Evolutionary conservation across 2,797 vertebrate species (phyloP), one percentile per base, ranked within the genome.

Genomic region (Poecilia wingei): DNA sequence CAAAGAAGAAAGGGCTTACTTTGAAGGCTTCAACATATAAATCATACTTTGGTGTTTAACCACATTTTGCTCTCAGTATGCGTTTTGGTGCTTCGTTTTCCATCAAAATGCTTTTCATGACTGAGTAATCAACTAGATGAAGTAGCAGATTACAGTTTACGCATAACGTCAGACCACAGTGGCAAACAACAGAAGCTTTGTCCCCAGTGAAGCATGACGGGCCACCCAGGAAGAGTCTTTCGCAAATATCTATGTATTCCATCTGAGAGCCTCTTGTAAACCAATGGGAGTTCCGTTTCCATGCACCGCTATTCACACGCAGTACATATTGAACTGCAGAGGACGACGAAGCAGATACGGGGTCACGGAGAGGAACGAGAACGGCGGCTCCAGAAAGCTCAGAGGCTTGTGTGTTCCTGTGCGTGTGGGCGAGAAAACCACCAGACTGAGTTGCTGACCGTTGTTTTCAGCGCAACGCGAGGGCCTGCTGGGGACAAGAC

Each of bases 391-490:
- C 71, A 84, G 74, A 87, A 76, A 72, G 46, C 47, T 81, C 77
- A 59, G 4, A 18, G 25, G 33, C 36, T 28, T 70, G 68, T n/a
- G 68, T 70, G 41, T 70, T 70, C 3, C 5, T 31, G 45, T 73
- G 66, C 59, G 49, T 20, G 75, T 31, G 46, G 74, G 55, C 55
- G 14, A 49, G 14, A 73, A 31, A 57, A 70, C 41, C 51, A 77
- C 55, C 72, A 57, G 68, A 36, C 33, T 5, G 57, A 83, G 79
- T 41, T 80, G 79, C 78, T 87, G 84, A 86, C 84, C 70, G 41
- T 55, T 36, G n/a, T 78, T 82, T 82, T 89, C 81, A 86, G 79
- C 81, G 74, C 75, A 83, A 43, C 45, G 71, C 79, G 74, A 68
- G 64, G 78, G 72, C 76, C 74, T 84, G 71, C 76, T 82, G n/a